Base-by-base conservation (phyloP, 2,888 invertebrate genomes). In the Synanthedon formicaeformis region DNA sequence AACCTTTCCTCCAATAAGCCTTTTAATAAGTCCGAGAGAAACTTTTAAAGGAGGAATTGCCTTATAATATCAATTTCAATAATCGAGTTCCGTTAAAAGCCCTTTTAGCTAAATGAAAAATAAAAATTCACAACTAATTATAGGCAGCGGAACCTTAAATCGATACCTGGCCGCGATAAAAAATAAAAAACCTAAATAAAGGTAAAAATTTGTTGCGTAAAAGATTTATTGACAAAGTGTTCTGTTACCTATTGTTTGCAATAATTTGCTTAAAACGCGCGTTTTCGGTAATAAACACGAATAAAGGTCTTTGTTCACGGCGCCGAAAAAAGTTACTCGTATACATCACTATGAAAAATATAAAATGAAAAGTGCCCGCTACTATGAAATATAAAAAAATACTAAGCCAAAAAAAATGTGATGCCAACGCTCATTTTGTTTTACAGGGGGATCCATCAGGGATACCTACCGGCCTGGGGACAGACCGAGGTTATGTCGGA, bases 191-290 rank as follows among this genome's bases (percentile, higher is more conserved):
- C n/a, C 50, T 18, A 34, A 52, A 45, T 45, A 53, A 52, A 23
- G 55, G 53, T 52, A 40, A 51, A 53, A 52, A 34, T 56, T 52
- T 55, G 50, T 16, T 12, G 41, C 18, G 14, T 45, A 23, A 54
- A 45, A 52, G 54, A 57, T 57, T 55, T 55, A 56, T 54, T 40
- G 54, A 53, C 52, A 41, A 40, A 53, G 51, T 40, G 14, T 50
- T 27, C 23, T 34, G 14, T 40, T 14, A 40, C 16, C 52, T 13
- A 49, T 53, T 53, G 50, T 51, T 48, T 48, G 40, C 34, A 6
- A 18, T 51, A 40, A 48, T 53, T 50, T 52, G 48, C 48, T 34
- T 13, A 48, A 51, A 41, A 18, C 49, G 23, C 12, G 10, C 6
- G 34, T 34, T 34, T 34, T 34, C 34, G 49, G 49, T 49, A 49